These are phyloP conservation scores for Stenopsyche tienmushanensis DNA, from an alignment of 1,140 invertebrate species.

Conservation along the genomic window DNA sequence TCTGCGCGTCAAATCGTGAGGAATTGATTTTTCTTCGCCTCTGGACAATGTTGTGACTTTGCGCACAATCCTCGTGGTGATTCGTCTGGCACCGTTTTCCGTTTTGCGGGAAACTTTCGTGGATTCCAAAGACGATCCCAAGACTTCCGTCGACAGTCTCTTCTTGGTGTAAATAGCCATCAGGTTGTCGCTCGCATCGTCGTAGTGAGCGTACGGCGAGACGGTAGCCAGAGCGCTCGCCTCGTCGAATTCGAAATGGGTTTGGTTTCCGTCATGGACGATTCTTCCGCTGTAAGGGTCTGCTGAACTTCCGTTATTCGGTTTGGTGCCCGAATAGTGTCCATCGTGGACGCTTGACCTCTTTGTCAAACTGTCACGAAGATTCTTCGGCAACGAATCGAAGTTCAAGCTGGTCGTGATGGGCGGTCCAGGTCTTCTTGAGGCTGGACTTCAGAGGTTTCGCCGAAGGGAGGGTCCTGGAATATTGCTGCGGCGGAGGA, in stretches of 20 bases:
- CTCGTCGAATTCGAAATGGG: slow-evolving; percentile 54
- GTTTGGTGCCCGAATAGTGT: slow-evolving; percentile 53
- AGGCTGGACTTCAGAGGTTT: slow-evolving; percentile 57
- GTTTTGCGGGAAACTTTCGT: slow-evolving; percentile 75
- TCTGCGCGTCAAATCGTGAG: slow-evolving; percentile 67
- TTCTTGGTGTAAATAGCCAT: slow-evolving; percentile 80
- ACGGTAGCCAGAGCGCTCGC: slow-evolving; percentile 48
- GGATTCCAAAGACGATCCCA: slow-evolving; percentile 79
- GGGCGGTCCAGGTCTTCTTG: slow-evolving; percentile 57
- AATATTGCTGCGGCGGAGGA: slow-evolving; percentile 47
- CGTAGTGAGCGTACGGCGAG: slow-evolving; percentile 48
- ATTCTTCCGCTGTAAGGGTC: slow-evolving; percentile 53
- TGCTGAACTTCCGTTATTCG: slow-evolving; percentile 47
- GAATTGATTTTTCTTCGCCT: slow-evolving; percentile 76
- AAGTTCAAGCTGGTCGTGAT: slow-evolving; percentile 60
- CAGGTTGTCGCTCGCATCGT: slow-evolving; percentile 50
- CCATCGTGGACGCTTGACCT: slow-evolving; percentile 54
- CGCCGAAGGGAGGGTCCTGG: slow-evolving; percentile 47
- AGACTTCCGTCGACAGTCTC: slow-evolving; percentile 77
- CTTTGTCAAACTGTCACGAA: slow-evolving; percentile 51
- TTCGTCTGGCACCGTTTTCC: slow-evolving; percentile 72
- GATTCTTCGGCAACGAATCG: slow-evolving; percentile 53
- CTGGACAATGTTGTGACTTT: slow-evolving; percentile 88
- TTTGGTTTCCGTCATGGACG: slow-evolving; percentile 54
- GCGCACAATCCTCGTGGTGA: slow-evolving; percentile 83